Conservation (phyloP, 2,888 invertebrate species). For the Trypoxylon attenuatum region DNA sequence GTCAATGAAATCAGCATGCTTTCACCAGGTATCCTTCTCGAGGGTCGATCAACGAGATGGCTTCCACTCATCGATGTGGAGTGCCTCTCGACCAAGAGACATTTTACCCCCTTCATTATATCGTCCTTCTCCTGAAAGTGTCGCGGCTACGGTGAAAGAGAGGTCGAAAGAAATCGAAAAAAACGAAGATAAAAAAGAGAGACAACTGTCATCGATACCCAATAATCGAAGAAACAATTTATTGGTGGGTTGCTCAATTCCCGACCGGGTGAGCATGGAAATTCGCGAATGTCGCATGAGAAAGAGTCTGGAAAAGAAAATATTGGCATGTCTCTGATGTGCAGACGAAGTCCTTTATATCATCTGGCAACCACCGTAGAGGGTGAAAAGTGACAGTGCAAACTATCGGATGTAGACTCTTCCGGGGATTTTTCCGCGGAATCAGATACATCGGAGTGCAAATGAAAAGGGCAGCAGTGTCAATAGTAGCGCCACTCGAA, state of each 20-base stretch:
- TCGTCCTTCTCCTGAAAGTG: neutral
- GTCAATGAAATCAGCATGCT: neutral
- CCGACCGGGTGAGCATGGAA: conserved; percentile 1
- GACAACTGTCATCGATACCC: too few species aligned
- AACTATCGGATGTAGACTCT: neutral
- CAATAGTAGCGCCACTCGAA: too few species aligned
- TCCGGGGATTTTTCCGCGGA: neutral
- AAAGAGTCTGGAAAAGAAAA: too few species aligned
- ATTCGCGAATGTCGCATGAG: too few species aligned
- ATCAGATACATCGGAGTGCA: neutral
- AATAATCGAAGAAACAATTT: conserved; percentile 1
- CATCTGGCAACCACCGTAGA: neutral
- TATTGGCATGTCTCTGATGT: neutral
- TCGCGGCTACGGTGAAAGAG: neutral
- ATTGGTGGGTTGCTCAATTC: neutral
- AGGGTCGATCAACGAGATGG: neutral
- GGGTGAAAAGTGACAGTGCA: too few species aligned
- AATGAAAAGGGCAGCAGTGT: neutral
- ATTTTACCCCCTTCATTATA: neutral
- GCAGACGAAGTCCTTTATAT: neutral
- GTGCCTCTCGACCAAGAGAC: neutral
- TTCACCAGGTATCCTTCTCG: neutral
- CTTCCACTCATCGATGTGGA: neutral
- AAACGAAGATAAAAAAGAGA: too few species aligned
- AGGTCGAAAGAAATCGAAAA: neutral